Conservation (phyloP, 35 echinoderm and acorn worm species). For the Heliocidaris tuberculata region DNA sequence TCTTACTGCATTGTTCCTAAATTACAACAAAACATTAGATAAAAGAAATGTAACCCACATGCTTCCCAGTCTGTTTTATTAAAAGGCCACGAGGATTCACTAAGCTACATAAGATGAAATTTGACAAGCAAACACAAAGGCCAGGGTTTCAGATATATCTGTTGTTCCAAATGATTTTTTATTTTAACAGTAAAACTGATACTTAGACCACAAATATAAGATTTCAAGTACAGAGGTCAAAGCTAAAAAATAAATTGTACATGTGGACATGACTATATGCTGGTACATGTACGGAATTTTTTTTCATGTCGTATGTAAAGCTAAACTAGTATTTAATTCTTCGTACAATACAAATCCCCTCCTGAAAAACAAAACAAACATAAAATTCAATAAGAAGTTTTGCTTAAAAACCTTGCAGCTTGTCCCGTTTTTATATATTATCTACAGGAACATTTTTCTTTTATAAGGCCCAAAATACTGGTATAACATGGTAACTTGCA, state of each 20-base stretch:
- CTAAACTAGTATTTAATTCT: not conserved
- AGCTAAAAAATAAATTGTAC: not conserved
- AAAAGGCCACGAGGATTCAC: not conserved
- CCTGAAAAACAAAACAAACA: not conserved
- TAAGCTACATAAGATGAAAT: not conserved
- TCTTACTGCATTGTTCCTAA: too few species aligned
- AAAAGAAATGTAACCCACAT: too few species aligned
- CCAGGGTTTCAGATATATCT: not conserved
- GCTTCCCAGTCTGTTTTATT: not conserved
- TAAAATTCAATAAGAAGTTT: too few species aligned
- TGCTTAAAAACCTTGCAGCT: too few species aligned
- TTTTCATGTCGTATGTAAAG: too few species aligned
- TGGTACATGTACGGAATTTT: not conserved
- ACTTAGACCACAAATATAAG: not conserved
- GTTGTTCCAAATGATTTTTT: not conserved
- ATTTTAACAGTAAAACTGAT: not conserved
- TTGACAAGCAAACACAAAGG: not conserved
- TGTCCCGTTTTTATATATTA: too few species aligned
- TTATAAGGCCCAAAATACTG: too few species aligned
- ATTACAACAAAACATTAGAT: too few species aligned
- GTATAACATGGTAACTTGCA: too few species aligned
- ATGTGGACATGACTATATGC: not conserved
- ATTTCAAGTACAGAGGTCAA: not conserved
- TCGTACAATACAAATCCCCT: not conserved
- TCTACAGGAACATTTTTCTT: too few species aligned